Conservation (phyloP, 2,797 vertebrate genomes). For the Gallinago stenura region DNA sequence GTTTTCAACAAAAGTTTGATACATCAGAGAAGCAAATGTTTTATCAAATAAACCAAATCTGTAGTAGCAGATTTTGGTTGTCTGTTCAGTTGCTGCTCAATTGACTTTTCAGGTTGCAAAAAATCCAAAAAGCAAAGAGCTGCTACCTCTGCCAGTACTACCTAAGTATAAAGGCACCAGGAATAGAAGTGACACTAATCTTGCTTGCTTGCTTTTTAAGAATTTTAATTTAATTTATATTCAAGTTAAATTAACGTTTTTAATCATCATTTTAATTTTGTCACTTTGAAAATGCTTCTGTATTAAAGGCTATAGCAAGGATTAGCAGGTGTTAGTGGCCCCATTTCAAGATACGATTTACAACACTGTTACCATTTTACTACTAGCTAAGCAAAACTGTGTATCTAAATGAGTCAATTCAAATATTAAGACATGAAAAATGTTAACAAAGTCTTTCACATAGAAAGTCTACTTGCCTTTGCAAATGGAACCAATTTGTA, state of each 20-base stretch:
- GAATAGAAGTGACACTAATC: background rate
- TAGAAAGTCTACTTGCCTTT: conserved; percentile 11
- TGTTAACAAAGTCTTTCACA: background rate
- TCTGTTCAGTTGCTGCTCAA: background rate
- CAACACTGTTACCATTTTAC: conserved; percentile 32
- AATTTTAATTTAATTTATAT: background rate
- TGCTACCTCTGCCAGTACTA: background rate
- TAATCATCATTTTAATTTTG: background rate
- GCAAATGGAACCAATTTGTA: background rate
- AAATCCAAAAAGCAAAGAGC: background rate
- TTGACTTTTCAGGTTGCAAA: background rate
- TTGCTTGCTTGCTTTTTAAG: background rate
- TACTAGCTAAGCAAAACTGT: conserved; percentile 22
- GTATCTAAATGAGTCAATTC: conserved; percentile 11
- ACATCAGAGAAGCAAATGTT: background rate
- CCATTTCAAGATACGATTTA: conserved; percentile 13
- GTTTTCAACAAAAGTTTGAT: background rate
- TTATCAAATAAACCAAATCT: background rate
- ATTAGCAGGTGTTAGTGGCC: conserved; percentile 6
- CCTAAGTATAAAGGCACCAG: background rate
- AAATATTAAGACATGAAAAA: conserved; percentile 36
- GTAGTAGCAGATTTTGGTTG: background rate
- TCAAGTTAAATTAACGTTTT: background rate
- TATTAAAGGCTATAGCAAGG: background rate
- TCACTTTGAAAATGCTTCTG: background rate